Evolutionary conservation across 2,797 vertebrate species (phyloP), one percentile per base, ranked within the genome.

Genomic region (Menidia menidia): DNA sequence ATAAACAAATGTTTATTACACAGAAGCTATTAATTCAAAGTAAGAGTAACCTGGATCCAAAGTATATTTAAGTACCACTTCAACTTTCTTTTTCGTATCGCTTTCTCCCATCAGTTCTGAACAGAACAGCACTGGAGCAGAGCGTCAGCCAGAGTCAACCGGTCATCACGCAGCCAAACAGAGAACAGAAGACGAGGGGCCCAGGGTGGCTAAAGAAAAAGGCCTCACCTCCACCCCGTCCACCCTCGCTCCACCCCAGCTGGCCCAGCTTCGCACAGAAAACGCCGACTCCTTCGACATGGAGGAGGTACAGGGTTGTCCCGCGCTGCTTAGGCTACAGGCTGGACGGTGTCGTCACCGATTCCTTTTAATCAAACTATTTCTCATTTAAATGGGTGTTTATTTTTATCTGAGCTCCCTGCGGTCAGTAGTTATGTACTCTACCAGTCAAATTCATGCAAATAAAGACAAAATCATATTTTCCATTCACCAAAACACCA

Each of bases 271-370:
- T 16, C 93, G 95, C 76, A 84, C 60, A 2, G 95, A 96, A 73
- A 95, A 95, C 44, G 91, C 96, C 44, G 95, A 98, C 81, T 99
- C 97, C 14, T 99, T 99, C 15, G 98, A 99, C 82, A 96, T 99
- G 94, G 97, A 99, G 80, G 98, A 99, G 97, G 98, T 98, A 93
- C 16, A 0, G 2, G 42, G 44, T 60, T 71, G 18, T 33, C 30
- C 32, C 8, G 10, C 30, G 31, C 54, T 75, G 54, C 62, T 65
- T 6, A 18, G 18, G 4, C 3, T 14, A 47, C n/a, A 54, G 33
- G 15, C 51, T 35, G n/a, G 48, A 15, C 65, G 14, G 18, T 39
- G 47, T 45, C 53, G 0, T 54, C 16, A 45, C 41, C 42, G 30
- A 44, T 25, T 15, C 42, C 31, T 60, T 25, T 63, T 45, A 51